Evolutionary conservation across 1,140 invertebrate species (phyloP), one percentile per base, ranked within the genome.

Genomic region (Helicoverpa zea): DNA sequence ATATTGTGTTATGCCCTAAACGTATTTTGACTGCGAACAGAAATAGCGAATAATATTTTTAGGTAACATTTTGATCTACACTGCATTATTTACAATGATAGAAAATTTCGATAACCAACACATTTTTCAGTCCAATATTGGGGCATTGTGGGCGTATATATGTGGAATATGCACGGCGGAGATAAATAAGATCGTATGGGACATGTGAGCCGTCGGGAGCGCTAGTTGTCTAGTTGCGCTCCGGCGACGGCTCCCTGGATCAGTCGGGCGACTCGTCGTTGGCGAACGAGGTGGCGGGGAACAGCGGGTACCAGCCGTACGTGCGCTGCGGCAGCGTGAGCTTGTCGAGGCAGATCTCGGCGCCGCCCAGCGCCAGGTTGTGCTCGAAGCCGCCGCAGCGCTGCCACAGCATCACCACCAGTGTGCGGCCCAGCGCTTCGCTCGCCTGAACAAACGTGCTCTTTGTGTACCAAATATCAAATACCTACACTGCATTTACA

Each of bases 381-480:
- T 98, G 98, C 88, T 98, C 97, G 89, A 98, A 98, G 3, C 97
- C 97, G 81, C 97, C 97, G 86, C 98, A 97, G 81, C 97, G 96
- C 87, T 98, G 97, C 98, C 98, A 99, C 18, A 99, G 95, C 97
- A 98, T 98, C 30, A 99, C 98, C 80, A 98, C 96, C 58, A 99
- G 95, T 61, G 97, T 97, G 54, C 98, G 96, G 0, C 98, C 98
- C n/a, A 98, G 96, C 1, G 98, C 97, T 87, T 99, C 98, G 88
- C 97, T 97, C 63, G 96, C 98, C 94, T 96, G 85, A 9, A 66
- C 47, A 66, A n/a, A n/a, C 47, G 29, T 35, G 11, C 11, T 61
- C 11, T 29, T 61, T 61, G 58, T 61, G 12, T 61, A 61, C 58
- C 58, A 61, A 61, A 61, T 61, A 61, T 61, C 29, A 5, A 61